A percentile compares a stretch with the other conserved stretches of the same genome.
These are phyloP conservation scores for Petrocephalus zakoni DNA, from an alignment of 2,113 vertebrate species.

Conservation along the genomic window DNA sequence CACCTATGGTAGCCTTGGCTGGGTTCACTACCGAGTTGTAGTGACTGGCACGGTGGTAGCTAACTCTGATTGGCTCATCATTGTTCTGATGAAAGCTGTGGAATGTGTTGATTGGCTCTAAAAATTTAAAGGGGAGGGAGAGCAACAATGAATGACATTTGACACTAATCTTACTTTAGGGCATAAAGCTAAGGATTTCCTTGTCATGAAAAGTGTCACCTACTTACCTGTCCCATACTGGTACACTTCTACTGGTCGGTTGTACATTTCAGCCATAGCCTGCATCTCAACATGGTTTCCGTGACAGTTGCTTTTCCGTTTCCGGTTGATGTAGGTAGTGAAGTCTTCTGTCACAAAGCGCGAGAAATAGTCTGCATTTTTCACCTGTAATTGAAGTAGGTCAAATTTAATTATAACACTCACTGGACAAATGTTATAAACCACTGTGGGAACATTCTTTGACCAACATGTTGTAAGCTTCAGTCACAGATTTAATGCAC, in stretches of 20 bases:
- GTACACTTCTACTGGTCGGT: constrained; percentile 88
- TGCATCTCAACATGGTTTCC: constrained; percentile 98
- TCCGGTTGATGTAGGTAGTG: constrained; percentile 91
- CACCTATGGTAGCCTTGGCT: constrained; percentile 92
- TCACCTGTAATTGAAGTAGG: constrained; percentile 65
- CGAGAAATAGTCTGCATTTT: constrained; percentile 92
- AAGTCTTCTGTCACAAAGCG: constrained; percentile 95
- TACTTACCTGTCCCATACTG: constrained; percentile 78
- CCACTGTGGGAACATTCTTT: neutral
- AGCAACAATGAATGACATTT: neutral
- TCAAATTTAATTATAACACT: neutral
- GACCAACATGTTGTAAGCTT: neutral
- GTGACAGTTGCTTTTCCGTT: constrained; percentile 91
- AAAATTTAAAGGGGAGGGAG: neutral
- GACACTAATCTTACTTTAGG: neutral
- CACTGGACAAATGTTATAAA: neutral
- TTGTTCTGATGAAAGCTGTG: constrained; percentile 93
- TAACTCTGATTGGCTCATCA: constrained; percentile 91
- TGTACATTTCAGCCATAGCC: constrained; percentile 97
- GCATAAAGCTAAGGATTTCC: neutral
- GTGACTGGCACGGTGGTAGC: constrained; percentile 94
- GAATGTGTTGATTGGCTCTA: constrained; percentile 96
- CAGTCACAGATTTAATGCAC: neutral
- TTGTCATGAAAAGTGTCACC: neutral
- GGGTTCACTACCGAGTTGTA: constrained; percentile 97